These are phyloP conservation scores for Proteles cristata DNA, from an alignment of 2,113 vertebrate species.

Conservation along the genomic window DNA sequence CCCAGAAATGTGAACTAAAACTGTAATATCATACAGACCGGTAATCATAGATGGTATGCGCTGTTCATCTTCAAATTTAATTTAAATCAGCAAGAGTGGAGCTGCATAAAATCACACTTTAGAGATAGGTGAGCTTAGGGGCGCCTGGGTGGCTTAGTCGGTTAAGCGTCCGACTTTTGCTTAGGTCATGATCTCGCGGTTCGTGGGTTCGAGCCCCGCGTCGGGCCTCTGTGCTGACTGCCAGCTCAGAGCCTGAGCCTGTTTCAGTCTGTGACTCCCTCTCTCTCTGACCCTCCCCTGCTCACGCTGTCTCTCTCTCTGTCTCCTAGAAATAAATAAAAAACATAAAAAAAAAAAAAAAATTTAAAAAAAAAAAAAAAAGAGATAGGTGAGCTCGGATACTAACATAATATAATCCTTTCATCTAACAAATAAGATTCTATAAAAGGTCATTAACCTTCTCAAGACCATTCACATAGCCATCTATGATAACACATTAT, in stretches of 20 bases:
- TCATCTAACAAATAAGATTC: constrained; percentile 22
- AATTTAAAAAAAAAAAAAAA: no score
- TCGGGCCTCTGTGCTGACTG: no score
- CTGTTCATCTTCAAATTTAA: neutral
- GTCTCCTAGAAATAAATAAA: no score
- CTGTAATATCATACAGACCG: neutral
- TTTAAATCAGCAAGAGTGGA: neutral
- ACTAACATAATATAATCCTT: neutral
- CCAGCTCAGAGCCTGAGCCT: no score
- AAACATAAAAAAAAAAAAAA: no score
- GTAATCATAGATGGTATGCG: neutral
- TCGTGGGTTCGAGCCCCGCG: no score
- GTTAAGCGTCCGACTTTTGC: no score
- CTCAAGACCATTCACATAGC: neutral
- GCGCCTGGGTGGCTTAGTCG: no score
- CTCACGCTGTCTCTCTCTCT: no score
- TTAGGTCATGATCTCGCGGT: no score
- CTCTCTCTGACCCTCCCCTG: no score
- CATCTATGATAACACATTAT: neutral
- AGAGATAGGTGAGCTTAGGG: neutral
- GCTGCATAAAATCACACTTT: neutral
- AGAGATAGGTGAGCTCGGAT: neutral
- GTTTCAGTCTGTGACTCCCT: no score
- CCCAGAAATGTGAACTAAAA: neutral
- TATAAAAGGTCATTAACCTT: neutral